phyloP scores from a whole-genome alignment of 2,797 vertebrate species.

The Propithecus perrieri region DNA sequence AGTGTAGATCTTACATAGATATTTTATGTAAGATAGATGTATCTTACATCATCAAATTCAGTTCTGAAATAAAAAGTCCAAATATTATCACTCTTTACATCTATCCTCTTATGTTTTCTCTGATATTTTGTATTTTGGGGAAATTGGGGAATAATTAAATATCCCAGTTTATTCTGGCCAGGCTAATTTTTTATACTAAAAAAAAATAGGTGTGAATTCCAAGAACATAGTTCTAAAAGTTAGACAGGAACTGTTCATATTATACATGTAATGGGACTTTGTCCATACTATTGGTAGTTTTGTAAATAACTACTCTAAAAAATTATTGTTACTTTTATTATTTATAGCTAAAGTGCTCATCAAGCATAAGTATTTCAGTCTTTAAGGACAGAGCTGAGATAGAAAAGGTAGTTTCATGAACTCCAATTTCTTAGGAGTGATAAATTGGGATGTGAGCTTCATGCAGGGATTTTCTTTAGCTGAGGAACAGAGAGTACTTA shows the following conservation, averaged over 20 bases:
- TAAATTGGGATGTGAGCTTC: neutral
- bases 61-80: neutral
- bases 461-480: neutral
- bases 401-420: neutral
- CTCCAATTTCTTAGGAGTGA: neutral
- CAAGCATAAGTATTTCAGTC: neutral
- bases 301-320: conserved; percentile 23
- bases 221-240: neutral
- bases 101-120: neutral
- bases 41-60: neutral
- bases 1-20: too few species aligned
- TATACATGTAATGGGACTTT: neutral
- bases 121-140: neutral
- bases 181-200: neutral
- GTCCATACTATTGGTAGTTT: neutral
- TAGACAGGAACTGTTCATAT: neutral
- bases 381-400: neutral
- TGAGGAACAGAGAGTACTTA: neutral
- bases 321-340: neutral
- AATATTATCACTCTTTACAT: neutral
- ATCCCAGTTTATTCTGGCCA: neutral
- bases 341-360: neutral
- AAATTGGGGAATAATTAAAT: neutral
- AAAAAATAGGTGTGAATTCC: neutral
- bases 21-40: neutral